Base-by-base conservation (phyloP, 2,888 invertebrate genomes). In the Nymphalis polychloros region DNA sequence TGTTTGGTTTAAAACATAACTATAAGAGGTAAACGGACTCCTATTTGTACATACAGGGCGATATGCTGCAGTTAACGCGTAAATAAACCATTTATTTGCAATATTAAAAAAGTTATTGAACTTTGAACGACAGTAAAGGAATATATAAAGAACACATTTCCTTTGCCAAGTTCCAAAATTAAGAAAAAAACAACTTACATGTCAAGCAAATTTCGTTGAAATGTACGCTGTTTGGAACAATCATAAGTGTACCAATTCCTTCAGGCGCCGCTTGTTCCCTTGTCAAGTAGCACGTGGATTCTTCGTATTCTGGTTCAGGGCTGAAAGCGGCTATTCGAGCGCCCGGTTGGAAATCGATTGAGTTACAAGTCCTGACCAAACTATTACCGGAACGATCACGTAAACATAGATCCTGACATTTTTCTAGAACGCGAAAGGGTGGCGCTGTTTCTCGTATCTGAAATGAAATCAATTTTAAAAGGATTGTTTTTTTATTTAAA, bases 271-370 rank as follows among this genome's bases (percentile, higher is more conserved):
- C 96, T 78, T 97, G 97, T 84, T 97, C 97, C 48, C 96, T 93
- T 0, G 97, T 97, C 73, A 98, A 87, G 83, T 97, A 97, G 81
- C 97, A 97, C 19, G 96, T 96, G 16, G 97, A 97, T 81, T 97
- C 97, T 81, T 97, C 97, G 81, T 96, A 97, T 80, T 97, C 97
- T 1, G 97, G 95, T 73, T 95, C 94, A 8, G 96, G 95, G 75
- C 96, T 96, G 79, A 96, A 97, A 0, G 96, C 96, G 47, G 97
- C 96, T 74, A 97, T 96, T 50, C 97, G 93, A 75, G 96, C 96
- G 67, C 97, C 98, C 0, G 97, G 97, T 86, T 97, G 97, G 83
- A 97, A 98, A 87, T 98, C 97, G 76, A 98, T 97, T 57, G 97
- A 97, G 72, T 96, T 95, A 85, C 97, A 98, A 1, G 96, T 95